Conservation (phyloP, 2,888 invertebrate species). For the Epinotia ramella region DNA sequence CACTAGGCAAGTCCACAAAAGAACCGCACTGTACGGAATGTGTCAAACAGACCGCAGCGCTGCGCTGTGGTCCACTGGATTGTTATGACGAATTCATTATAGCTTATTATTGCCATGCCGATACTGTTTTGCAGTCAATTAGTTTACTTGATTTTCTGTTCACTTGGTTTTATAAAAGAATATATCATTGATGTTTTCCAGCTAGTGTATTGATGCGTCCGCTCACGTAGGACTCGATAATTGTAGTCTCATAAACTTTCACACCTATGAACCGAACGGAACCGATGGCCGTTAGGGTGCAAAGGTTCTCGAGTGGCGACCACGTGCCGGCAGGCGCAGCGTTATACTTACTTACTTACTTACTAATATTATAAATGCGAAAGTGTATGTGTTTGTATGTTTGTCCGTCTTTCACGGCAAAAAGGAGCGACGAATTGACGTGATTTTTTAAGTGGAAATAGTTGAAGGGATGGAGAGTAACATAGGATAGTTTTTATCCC, state of each 20-base stretch:
- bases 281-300: too few species aligned
- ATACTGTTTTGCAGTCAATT: slow-evolving; percentile 25
- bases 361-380: too few species aligned
- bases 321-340: too few species aligned
- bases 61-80: slow-evolving; percentile 28
- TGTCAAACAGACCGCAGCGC: slow-evolving; percentile 48
- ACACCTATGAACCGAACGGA: too few species aligned
- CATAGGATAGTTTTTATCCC: too few species aligned
- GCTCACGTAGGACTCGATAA: neutral
- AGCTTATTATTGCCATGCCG: slow-evolving; percentile 31
- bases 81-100: slow-evolving; percentile 47
- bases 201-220: neutral
- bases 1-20: slow-evolving; percentile 33
- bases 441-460: too few species aligned
- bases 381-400: too few species aligned
- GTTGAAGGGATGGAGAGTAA: too few species aligned
- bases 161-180: neutral
- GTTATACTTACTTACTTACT: too few species aligned
- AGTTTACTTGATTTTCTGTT: slow-evolving; percentile 12
- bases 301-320: too few species aligned
- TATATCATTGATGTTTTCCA: neutral
- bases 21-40: slow-evolving; percentile 46
- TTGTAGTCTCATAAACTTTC: neutral
- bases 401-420: too few species aligned
- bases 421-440: too few species aligned